Base-by-base conservation (phyloP, 2,888 invertebrate genomes). In the Congeria kusceri region DNA sequence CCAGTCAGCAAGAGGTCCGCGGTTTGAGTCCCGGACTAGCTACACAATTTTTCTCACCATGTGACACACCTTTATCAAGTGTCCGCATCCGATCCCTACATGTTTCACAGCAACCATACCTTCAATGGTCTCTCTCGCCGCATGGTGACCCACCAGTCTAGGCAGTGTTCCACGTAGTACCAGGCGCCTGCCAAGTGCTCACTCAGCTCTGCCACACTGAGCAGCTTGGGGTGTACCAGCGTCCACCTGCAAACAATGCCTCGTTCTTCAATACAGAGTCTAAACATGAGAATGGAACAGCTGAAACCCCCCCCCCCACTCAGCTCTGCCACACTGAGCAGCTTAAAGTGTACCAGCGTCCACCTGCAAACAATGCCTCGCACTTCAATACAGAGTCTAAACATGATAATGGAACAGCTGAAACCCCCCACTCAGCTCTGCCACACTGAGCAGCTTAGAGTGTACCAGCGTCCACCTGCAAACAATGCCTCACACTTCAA, bases 391-490 rank as follows among this genome's bases (percentile, higher is more conserved):
- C n/a, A n/a, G n/a, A n/a, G n/a, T n/a, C n/a, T n/a, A n/a, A n/a
- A n/a, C n/a, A n/a, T n/a, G n/a, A n/a, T n/a, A n/a, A n/a, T n/a
- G n/a, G n/a, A n/a, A n/a, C n/a, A n/a, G n/a, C n/a, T n/a, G n/a
- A n/a, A n/a, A n/a, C n/a, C n/a, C n/a, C 59, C 84, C 86, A 71
- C 90, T 89, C 29, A 93, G 84, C 84, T 94, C 93, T 18, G 93
- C 93, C 18, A 93, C 93, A 87, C 92, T 92, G 53, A 93, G 76
- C 44, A 93, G 87, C 4, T 90, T 87, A 23, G 92, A 92, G 81
- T 93, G 92, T 44, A 93, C 90, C 25, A 92, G 91, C 13, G 92
- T 92, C 93, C 93, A 93, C 63, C 93, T 93, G 88, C 77, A 80
- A 84, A 72, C 18, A 32, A 32, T 11, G 11, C 32, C 32, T 32